These are phyloP conservation scores for Peromyscus polionotus DNA, from an alignment of 2,113 vertebrate species.

Conservation along the genomic window DNA sequence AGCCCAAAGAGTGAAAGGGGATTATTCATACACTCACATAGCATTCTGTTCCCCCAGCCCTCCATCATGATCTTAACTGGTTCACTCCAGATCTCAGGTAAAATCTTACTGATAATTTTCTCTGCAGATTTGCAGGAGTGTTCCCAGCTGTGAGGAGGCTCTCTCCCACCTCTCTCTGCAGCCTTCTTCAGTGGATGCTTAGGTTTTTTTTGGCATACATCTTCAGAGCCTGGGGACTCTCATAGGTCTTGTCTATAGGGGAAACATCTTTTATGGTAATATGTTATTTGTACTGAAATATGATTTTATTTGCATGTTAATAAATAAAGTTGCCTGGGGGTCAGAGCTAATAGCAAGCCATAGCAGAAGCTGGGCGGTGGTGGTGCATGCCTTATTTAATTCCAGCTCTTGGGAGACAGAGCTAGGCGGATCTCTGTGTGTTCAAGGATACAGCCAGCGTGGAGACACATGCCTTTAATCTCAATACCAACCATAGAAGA, in stretches of 20 bases:
- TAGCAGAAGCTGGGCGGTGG: too few species aligned
- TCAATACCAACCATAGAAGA: too few species aligned
- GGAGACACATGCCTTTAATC: too few species aligned
- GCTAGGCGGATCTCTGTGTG: too few species aligned
- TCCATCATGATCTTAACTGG: background rate
- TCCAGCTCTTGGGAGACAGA: too few species aligned
- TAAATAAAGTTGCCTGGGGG: too few species aligned
- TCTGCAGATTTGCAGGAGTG: background rate
- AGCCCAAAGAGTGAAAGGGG: background rate
- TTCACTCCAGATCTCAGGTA: background rate
- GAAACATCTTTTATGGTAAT: constrained; percentile 81
- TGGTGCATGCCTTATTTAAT: too few species aligned
- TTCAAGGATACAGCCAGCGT: too few species aligned
- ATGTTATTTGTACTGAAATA: too few species aligned
- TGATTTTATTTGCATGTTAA: too few species aligned
- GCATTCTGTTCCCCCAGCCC: background rate
- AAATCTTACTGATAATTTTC: background rate
- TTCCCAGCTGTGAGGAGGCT: background rate
- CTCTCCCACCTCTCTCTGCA: constrained; percentile 59
- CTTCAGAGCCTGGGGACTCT: constrained; percentile 84
- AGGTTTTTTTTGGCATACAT: constrained; percentile 88
- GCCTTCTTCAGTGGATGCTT: constrained; percentile 89
- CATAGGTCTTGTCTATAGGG: constrained; percentile 89
- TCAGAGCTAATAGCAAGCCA: too few species aligned
- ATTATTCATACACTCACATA: accelerated